Evolutionary conservation across 23 tunicate genomes (phyloP).

Genomic region (Styela clava): DNA sequence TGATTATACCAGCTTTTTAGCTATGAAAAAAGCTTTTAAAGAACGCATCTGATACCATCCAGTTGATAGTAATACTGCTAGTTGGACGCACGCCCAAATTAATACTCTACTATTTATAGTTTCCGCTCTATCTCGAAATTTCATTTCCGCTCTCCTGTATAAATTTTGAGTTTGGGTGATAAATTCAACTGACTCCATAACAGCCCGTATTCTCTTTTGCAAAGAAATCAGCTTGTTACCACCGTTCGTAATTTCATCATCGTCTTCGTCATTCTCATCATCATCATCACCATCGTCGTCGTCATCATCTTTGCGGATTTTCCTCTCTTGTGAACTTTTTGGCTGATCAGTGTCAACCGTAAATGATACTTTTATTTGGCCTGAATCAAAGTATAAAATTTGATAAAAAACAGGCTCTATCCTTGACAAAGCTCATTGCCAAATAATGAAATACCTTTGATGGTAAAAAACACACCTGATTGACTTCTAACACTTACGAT

Average conservation of each 20-base stretch:
- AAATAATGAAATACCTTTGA: no score
- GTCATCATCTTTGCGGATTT: background rate
- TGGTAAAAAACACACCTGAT: no score
- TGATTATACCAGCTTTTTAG: constrained; percentile 16
- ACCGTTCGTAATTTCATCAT: background rate
- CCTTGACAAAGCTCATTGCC: no score
- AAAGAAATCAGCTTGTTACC: background rate
- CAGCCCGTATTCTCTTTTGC: background rate
- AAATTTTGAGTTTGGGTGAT: background rate
- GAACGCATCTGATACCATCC: constrained; percentile 33
- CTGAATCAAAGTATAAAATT: background rate
- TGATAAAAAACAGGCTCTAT: no score
- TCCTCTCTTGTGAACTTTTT: no score
- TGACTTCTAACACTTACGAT: no score
- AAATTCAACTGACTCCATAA: background rate
- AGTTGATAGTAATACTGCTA: constrained; percentile 10
- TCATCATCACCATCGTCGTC: background rate
- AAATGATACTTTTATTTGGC: background rate
- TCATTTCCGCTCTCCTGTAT: background rate
- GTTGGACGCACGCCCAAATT: constrained; percentile 12
- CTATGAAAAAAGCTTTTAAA: constrained; percentile 8
- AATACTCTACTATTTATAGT: constrained; percentile 5
- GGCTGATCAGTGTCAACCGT: background rate
- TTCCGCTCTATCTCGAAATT: constrained; percentile 22
- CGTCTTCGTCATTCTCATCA: background rate